Percentiles rank a stretch among this genome's conserved stretches.
phyloP scores from a whole-genome alignment of 2,888 invertebrate species.

The Heliconius aoede region DNA sequence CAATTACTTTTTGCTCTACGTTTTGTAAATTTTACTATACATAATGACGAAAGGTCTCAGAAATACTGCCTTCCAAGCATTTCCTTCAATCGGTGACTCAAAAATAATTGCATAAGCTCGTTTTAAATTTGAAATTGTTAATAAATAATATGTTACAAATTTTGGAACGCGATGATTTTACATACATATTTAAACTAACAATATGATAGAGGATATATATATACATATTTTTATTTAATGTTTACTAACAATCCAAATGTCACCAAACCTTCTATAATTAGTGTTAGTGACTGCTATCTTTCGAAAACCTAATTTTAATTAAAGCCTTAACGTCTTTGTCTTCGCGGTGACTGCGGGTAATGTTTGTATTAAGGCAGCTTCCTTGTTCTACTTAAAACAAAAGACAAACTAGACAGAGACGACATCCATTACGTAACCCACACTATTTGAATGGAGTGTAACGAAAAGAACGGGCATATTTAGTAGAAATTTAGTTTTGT shows the following conservation, averaged over 20 bases:
- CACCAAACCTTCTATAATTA: not conserved
- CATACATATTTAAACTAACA: no score
- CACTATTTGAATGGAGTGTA: not conserved
- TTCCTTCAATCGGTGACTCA: no score
- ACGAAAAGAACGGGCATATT: not conserved
- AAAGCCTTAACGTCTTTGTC: not conserved
- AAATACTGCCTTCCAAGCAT: no score
- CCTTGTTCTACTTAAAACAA: constrained; percentile 1
- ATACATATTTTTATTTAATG: no score
- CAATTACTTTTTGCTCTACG: no score
- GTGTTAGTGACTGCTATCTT: not conserved
- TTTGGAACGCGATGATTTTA: no score
- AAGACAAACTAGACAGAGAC: not conserved
- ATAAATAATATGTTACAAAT: no score
- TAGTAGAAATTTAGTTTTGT: not conserved
- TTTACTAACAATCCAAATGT: not conserved
- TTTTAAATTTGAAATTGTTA: no score
- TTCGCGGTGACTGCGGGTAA: not conserved
- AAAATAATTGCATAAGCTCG: no score
- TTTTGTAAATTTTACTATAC: no score
- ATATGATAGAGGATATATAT: no score
- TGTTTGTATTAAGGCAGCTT: not conserved
- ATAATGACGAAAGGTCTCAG: no score
- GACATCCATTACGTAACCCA: not conserved
- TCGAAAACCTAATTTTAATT: constrained; percentile 3